A percentile compares a stretch with the other conserved stretches of the same genome.
These are phyloP conservation scores for Trematomus loennbergii DNA, from an alignment of 2,113 vertebrate species.

Conservation along the genomic window DNA sequence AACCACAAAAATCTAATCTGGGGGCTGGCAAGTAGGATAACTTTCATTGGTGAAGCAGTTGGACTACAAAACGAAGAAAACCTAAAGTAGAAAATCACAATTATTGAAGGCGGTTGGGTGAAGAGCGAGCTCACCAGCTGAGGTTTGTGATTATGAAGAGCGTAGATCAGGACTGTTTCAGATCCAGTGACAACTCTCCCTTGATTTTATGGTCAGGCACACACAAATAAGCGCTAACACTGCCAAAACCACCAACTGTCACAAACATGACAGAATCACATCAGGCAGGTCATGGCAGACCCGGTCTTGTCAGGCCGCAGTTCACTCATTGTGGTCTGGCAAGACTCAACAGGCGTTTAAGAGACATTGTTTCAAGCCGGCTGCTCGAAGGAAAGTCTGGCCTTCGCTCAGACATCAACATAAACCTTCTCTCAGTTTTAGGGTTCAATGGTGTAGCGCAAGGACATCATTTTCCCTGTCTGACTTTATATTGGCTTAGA, in stretches of 20 bases:
- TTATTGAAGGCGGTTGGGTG: neutral
- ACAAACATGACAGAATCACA: constrained; percentile 25
- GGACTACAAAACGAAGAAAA: constrained; percentile 26
- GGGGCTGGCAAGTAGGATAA: constrained; percentile 31
- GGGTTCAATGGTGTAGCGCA: neutral
- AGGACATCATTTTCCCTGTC: neutral
- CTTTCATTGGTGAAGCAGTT: constrained; percentile 31
- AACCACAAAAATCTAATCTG: constrained; percentile 55
- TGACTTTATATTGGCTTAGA: neutral
- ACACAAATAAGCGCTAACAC: neutral
- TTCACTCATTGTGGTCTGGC: constrained; percentile 45
- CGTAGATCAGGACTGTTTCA: constrained; percentile 7
- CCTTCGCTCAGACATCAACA: constrained; percentile 8
- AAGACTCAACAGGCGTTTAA: constrained; percentile 35
- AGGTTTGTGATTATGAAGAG: neutral
- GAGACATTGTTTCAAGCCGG: constrained; percentile 5
- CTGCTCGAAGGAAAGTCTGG: neutral
- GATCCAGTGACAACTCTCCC: constrained; percentile 24
- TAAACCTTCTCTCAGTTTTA: neutral
- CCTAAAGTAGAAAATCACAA: neutral
- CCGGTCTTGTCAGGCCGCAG: neutral
- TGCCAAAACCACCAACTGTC: constrained; percentile 9
- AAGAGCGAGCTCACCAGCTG: neutral
- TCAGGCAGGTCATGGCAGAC: constrained; percentile 20
- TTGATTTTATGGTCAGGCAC: constrained; percentile 10